A percentile compares a stretch with the other conserved stretches of the same genome.
Conservation (phyloP, 2,888 invertebrate genomes). For the Agriopis leucophaearia region DNA sequence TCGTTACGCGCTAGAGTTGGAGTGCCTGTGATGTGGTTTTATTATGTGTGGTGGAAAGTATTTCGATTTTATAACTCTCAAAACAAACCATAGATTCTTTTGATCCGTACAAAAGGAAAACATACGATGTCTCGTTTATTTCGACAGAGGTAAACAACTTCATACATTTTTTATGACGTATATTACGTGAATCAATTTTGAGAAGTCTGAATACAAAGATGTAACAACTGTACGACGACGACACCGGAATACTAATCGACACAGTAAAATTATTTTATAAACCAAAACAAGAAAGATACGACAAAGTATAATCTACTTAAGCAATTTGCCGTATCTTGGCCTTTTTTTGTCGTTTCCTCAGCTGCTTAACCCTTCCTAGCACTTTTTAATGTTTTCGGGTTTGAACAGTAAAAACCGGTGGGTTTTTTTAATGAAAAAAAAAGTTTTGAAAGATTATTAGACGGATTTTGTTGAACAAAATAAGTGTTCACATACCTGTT, state of each 20-base stretch:
- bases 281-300: constrained; percentile 50
- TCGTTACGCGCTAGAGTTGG: constrained; percentile 21
- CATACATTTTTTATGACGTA: constrained; percentile 43
- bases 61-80: constrained; percentile 38
- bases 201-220: constrained; percentile 44
- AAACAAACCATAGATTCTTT: constrained; percentile 40
- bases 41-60: constrained; percentile 31
- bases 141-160: constrained; percentile 48
- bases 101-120: constrained; percentile 41
- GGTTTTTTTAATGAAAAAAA: constrained; percentile 41
- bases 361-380: constrained; percentile 55
- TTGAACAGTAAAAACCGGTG: constrained; percentile 48
- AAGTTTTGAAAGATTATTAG: neutral
- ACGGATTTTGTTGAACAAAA: neutral
- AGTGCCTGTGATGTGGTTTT: constrained; percentile 33
- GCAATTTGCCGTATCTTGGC: constrained; percentile 53
- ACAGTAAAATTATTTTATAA: constrained; percentile 46
- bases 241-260: constrained; percentile 46
- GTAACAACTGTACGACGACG: constrained; percentile 44
- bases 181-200: constrained; percentile 46
- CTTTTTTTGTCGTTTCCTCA: constrained; percentile 53
- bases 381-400: constrained; percentile 58
- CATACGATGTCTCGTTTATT: constrained; percentile 43
- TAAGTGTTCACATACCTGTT: no score
- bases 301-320: constrained; percentile 50